phyloP scores from a whole-genome alignment of 2,113 vertebrate species.

The Chionis minor region DNA sequence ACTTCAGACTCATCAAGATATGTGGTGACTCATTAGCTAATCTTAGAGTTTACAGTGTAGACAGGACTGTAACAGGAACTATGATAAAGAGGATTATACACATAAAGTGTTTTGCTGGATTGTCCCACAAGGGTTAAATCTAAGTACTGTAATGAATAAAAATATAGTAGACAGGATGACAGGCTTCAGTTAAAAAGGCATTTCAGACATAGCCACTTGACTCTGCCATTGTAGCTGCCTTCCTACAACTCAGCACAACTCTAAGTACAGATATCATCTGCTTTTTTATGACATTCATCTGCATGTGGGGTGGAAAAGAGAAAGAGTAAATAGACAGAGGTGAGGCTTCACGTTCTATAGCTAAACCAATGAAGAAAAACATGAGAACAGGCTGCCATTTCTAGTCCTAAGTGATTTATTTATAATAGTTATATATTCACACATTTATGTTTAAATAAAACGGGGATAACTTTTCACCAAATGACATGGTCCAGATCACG shows the following conservation, averaged over 20 bases:
- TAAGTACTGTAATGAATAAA: background rate
- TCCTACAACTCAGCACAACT: background rate
- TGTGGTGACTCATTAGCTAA: background rate
- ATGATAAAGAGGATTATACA: background rate
- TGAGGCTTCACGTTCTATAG: background rate
- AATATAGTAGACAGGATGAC: background rate
- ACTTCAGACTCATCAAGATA: background rate
- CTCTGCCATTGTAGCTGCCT: background rate
- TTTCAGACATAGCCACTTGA: background rate
- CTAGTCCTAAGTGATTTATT: background rate
- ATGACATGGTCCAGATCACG: background rate
- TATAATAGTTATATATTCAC: background rate
- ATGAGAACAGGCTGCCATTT: background rate
- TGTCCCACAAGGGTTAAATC: background rate
- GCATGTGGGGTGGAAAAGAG: background rate
- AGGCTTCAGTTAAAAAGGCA: background rate
- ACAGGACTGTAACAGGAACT: background rate
- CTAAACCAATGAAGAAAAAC: background rate
- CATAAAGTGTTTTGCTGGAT: background rate
- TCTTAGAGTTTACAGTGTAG: background rate
- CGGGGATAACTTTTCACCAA: background rate
- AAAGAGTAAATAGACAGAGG: background rate
- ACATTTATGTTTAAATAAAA: background rate
- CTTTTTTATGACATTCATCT: background rate
- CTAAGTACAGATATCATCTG: rapidly evolving